These are phyloP conservation scores for Pangasius larnaudii DNA, from an alignment of 2,797 vertebrate genomes.

Conservation along the genomic window DNA sequence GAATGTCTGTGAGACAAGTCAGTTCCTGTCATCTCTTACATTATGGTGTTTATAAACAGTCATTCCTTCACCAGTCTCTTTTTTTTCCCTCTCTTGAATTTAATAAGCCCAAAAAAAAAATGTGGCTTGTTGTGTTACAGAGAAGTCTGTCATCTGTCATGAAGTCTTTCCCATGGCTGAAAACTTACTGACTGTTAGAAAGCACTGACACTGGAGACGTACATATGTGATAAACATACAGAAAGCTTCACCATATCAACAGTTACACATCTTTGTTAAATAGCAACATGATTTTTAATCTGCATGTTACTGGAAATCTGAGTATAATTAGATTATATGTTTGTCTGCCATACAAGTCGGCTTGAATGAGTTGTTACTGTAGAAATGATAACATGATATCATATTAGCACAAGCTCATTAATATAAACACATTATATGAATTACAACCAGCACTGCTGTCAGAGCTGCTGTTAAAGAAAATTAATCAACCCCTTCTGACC, in stretches of 20 bases:
- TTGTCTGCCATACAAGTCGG: not conserved
- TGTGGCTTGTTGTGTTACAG: not conserved
- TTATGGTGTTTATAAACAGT: not conserved
- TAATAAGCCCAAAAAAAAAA: not conserved
- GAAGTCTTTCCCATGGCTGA: not conserved
- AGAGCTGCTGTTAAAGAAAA: not conserved
- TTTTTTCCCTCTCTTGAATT: not conserved
- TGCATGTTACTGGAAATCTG: not conserved
- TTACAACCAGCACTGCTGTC: not conserved
- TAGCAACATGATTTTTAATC: not conserved
- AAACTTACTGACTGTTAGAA: no score
- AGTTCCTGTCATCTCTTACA: not conserved
- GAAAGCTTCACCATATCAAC: not conserved
- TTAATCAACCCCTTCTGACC: not conserved
- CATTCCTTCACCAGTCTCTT: not conserved
- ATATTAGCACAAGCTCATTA: not conserved
- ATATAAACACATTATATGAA: not conserved
- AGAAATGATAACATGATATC: not conserved
- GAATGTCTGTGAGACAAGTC: not conserved
- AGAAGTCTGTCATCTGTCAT: not conserved
- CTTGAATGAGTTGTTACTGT: not conserved
- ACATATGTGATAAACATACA: not conserved
- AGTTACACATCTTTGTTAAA: not conserved
- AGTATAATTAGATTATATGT: not conserved
- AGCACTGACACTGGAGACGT: not conserved